Evolutionary conservation across 2,797 vertebrate species (phyloP), one percentile per base, ranked within the genome.

Genomic region (Malacoctenus gilli): DNA sequence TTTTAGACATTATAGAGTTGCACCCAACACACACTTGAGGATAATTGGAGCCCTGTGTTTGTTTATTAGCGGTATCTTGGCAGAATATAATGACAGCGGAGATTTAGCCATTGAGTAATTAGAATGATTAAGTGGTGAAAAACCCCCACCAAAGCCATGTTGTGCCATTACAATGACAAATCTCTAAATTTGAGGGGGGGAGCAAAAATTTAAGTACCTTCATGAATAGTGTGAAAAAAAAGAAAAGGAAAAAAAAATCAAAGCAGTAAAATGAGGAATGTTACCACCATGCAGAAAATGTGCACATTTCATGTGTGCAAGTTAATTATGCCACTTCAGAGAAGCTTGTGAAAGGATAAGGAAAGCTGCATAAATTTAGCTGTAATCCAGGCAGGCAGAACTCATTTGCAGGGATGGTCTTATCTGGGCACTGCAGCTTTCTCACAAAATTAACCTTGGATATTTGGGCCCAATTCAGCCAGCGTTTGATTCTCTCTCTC

Each of bases 391-490:
- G 96, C 95, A 96, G 95, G 95, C 95, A 97, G 96, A 98, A 97
- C 95, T 98, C 95, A 98, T 99, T 99, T 99, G 94, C 95, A 94
- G 95, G 94, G 93, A 95, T 89, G 92, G 92, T 92, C 96, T 98
- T 98, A 98, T 98, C 96, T 96, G 94, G 91, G 93, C 80, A 70
- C 94, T 97, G 95, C 96, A 99, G 96, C 96, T 95, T 98, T 95
- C 96, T 97, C 95, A 96, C 94, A 96, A 98, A 99, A 98, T 99
- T 99, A 99, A 99, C 96, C 96, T 98, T 97, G 96, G 93, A 97
- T 99, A 96, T 96, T 98, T 98, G 96, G 95, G 95, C 94, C 95
- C 95, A 95, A 95, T 96, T 97, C 95, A 95, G 92, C 94, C 93
- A 94, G 91, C 92, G 93, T 97, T 97, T 96, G 94, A 96, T 95